phyloP scores from a whole-genome alignment of 2,888 invertebrate genomes.

The Zootermopsis nevadensis region DNA sequence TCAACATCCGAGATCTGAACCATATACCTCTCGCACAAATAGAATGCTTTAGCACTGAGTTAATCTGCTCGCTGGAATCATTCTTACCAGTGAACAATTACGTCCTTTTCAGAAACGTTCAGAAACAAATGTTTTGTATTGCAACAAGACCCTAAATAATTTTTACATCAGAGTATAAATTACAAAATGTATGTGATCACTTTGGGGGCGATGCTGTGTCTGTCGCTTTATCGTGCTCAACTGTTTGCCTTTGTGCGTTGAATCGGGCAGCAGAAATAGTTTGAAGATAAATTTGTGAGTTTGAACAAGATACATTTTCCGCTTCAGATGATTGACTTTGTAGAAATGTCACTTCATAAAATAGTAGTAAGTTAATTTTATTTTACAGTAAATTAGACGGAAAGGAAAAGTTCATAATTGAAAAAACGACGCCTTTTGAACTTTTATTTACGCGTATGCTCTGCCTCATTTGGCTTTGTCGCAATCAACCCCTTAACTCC shows the following conservation, averaged over 20 bases:
- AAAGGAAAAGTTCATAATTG: neutral
- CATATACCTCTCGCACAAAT: too few relatives aligned
- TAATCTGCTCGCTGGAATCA: too few relatives aligned
- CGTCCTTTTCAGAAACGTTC: too few relatives aligned
- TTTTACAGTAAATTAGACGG: neutral
- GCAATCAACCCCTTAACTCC: slow-evolving; percentile 11
- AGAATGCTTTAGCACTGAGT: too few relatives aligned
- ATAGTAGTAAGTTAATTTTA: neutral
- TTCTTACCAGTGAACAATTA: too few relatives aligned
- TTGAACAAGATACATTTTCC: neutral
- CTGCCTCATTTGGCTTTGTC: neutral
- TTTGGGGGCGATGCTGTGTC: neutral
- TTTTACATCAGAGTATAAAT: too few relatives aligned
- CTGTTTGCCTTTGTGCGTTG: neutral
- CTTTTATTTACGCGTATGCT: slow-evolving; percentile 2
- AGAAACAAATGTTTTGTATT: too few relatives aligned
- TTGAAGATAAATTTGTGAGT: neutral
- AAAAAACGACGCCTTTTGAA: slow-evolving; percentile 4
- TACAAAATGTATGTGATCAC: too few relatives aligned
- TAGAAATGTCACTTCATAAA: neutral
- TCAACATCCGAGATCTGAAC: too few relatives aligned
- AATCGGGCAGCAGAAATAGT: neutral
- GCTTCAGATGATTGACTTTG: neutral
- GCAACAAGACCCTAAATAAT: too few relatives aligned
- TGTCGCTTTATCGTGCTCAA: neutral